Evolutionary conservation across 2,888 invertebrate genomes (phyloP).

Genomic region (Acanthosepion pharaonis): DNA sequence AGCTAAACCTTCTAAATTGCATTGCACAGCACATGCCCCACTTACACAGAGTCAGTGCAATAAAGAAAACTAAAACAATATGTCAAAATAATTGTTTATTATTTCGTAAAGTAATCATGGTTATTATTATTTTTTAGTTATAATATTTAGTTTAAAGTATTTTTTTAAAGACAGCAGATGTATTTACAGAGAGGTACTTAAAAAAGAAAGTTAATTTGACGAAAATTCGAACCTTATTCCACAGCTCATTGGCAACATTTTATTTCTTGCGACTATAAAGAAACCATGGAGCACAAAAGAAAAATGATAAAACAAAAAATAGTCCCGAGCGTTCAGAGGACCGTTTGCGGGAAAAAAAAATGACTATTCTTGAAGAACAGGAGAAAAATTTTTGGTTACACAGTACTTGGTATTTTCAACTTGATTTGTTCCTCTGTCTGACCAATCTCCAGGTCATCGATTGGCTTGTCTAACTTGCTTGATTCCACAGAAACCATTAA

Average conservation of each 20-base stretch:
- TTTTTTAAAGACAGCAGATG: background rate
- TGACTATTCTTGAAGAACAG: background rate
- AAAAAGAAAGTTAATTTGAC: background rate
- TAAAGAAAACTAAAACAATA: background rate
- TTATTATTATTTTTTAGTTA: background rate
- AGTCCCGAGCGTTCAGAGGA: background rate
- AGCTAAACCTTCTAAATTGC: too few relatives aligned
- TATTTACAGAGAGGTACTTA: constrained; percentile 11
- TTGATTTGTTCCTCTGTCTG: too few relatives aligned
- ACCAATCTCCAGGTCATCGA: too few relatives aligned
- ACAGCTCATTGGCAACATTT: background rate
- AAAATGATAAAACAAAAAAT: too few relatives aligned
- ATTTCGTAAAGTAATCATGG: background rate
- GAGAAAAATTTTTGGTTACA: background rate
- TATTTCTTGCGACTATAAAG: background rate
- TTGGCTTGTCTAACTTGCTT: too few relatives aligned
- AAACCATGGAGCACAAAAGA: background rate
- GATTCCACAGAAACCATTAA: too few relatives aligned
- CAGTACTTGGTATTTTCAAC: too few relatives aligned
- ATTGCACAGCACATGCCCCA: too few relatives aligned
- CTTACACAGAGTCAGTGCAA: too few relatives aligned
- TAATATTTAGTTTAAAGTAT: background rate
- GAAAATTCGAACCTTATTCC: background rate
- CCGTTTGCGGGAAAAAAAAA: background rate
- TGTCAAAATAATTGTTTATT: background rate